These are phyloP conservation scores for Oreotrochilus melanogaster DNA, from an alignment of 2,113 vertebrate genomes.

Conservation along the genomic window DNA sequence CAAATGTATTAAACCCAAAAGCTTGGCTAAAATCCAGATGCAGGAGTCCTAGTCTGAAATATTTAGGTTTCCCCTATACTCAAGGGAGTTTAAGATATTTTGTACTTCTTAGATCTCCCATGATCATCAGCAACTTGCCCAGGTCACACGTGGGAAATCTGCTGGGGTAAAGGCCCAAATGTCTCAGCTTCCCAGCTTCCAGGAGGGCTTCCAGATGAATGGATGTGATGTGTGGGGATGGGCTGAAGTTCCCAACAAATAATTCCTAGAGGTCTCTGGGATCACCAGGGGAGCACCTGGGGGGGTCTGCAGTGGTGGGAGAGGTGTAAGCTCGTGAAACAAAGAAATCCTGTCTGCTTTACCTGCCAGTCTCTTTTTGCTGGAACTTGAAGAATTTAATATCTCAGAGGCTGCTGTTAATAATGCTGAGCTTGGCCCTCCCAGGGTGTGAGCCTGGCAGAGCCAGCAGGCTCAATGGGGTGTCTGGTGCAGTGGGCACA, in stretches of 20 bases:
- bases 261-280: not conserved
- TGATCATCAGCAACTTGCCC: not conserved
- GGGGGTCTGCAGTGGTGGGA: not conserved
- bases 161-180: not conserved
- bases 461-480: not conserved
- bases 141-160: constrained; percentile 22
- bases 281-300: not conserved
- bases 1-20: constrained; percentile 23
- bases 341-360: not conserved
- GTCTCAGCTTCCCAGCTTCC: not conserved
- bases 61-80: not conserved
- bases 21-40: constrained; percentile 18
- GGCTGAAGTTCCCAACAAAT: not conserved
- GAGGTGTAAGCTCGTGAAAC: not conserved
- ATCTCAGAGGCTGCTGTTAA: not conserved
- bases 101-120: not conserved
- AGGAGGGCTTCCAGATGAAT: not conserved
- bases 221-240: not conserved
- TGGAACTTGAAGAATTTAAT: not conserved
- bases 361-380: not conserved
- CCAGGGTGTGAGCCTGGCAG: not conserved
- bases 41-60: not conserved
- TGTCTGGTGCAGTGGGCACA: fast-evolving
- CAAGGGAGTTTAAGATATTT: constrained; percentile 17
- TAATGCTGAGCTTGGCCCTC: not conserved